Conservation (phyloP, 1,140 invertebrate species). For the Antheraea pernyi region DNA sequence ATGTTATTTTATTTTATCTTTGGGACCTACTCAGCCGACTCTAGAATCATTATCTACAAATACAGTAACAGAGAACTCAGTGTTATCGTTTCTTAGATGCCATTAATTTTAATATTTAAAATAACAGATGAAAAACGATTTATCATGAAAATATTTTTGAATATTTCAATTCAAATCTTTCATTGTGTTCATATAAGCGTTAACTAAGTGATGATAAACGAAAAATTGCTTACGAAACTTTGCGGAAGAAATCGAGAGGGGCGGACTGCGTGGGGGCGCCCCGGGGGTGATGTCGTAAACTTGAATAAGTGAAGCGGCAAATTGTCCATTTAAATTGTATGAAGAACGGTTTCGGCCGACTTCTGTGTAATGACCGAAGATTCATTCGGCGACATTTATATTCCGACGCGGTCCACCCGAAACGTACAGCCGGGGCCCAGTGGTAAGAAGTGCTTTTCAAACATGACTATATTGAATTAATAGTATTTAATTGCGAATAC, state of each 20-base stretch:
- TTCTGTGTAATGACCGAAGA: slow-evolving; percentile 22
- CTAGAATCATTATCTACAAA: too few relatives aligned
- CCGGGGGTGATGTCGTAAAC: slow-evolving; percentile 11
- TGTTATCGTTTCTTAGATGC: too few relatives aligned
- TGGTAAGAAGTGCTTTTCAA: not conserved
- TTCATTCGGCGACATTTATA: slow-evolving; percentile 27
- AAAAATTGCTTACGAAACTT: slow-evolving; percentile 24
- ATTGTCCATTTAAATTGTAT: slow-evolving; percentile 44
- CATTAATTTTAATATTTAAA: too few relatives aligned
- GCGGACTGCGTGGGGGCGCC: not conserved
- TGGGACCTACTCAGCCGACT: too few relatives aligned
- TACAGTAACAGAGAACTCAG: too few relatives aligned
- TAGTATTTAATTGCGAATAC: too few relatives aligned
- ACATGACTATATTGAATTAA: too few relatives aligned
- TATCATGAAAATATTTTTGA: not conserved
- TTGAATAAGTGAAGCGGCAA: slow-evolving; percentile 36
- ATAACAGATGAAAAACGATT: too few relatives aligned
- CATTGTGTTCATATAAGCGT: slow-evolving; percentile 11
- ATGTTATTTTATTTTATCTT: too few relatives aligned
- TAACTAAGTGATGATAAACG: slow-evolving; percentile 22
- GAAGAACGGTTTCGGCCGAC: slow-evolving; percentile 31
- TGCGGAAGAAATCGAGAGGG: slow-evolving; percentile 13
- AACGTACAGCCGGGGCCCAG: not conserved
- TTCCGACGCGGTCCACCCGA: slow-evolving; percentile 21
- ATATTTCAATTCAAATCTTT: slow-evolving; percentile 16